phyloP scores from a whole-genome alignment of 2,797 vertebrate species.

The Chiroxiphia lanceolata region DNA sequence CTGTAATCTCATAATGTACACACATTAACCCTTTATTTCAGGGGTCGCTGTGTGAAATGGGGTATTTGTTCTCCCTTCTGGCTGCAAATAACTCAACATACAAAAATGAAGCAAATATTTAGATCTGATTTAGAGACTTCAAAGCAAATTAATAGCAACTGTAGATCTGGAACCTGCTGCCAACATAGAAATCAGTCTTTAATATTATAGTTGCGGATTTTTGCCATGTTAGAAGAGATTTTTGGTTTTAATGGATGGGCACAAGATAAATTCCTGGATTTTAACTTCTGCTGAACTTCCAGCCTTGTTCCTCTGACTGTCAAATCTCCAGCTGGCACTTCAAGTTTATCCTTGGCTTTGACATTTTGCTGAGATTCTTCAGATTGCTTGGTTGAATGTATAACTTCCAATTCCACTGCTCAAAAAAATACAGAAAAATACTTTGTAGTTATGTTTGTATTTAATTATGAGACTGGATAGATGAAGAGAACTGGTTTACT shows the following conservation, averaged over 20 bases:
- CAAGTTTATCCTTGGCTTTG: background rate
- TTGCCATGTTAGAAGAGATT: conserved; percentile 50
- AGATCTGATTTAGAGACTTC: background rate
- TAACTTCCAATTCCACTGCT: background rate
- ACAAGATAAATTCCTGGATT: conserved; percentile 25
- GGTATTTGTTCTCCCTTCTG: background rate
- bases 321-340: background rate
- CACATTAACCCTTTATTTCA: conserved; percentile 28
- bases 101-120: background rate
- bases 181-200: conserved; percentile 79
- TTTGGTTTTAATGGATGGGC: conserved; percentile 47
- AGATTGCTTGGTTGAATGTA: background rate
- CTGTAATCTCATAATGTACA: background rate
- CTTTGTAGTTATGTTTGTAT: background rate
- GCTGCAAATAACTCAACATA: background rate
- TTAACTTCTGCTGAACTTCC: conserved; percentile 68
- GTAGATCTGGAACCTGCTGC: background rate
- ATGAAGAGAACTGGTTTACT: background rate
- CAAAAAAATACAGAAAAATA: background rate
- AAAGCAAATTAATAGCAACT: background rate
- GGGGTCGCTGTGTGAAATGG: background rate
- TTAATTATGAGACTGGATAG: background rate
- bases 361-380: background rate
- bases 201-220: conserved; percentile 88
- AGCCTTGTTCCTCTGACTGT: conserved; percentile 67